Evolutionary conservation across 2,888 invertebrate species (phyloP).

Genomic region (Apodemia hepburni): DNA sequence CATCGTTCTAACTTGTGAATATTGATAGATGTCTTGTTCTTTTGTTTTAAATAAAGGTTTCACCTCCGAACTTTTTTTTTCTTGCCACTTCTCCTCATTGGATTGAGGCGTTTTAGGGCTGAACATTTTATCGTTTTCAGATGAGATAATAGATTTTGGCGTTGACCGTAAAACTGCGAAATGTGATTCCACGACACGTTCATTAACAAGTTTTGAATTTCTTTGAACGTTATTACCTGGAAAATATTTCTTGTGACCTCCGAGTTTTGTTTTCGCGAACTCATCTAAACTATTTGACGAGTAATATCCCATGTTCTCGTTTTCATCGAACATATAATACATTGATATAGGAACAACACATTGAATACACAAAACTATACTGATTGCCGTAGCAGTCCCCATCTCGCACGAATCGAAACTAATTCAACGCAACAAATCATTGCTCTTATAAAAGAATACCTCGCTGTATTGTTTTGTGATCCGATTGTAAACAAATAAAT

Average conservation of each 20-base stretch:
- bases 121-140: slow-evolving; percentile 9
- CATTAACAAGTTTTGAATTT: slow-evolving; percentile 37
- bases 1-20: background rate
- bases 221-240: slow-evolving; percentile 35
- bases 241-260: slow-evolving; percentile 41
- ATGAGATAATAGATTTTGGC: slow-evolving; percentile 18
- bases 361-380: slow-evolving; percentile 36
- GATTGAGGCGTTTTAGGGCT: background rate
- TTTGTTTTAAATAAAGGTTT: background rate
- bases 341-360: slow-evolving; percentile 37
- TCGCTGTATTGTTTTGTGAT: slow-evolving; percentile 11
- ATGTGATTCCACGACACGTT: slow-evolving; percentile 45
- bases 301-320: slow-evolving; percentile 41
- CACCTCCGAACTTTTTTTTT: background rate
- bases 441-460: slow-evolving; percentile 45
- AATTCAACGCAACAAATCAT: slow-evolving; percentile 13
- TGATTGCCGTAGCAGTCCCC: slow-evolving; percentile 34
- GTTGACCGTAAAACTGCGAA: slow-evolving; percentile 43
- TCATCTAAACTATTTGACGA: slow-evolving; percentile 34
- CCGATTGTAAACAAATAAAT: slow-evolving; percentile 45
- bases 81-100: slow-evolving; percentile 7
- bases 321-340: slow-evolving; percentile 46
- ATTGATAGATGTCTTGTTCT: background rate
- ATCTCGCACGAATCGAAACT: slow-evolving; percentile 37
- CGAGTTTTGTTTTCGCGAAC: slow-evolving; percentile 35